Percentiles rank a stretch among this genome's conserved stretches.
Conservation (phyloP, 2,797 vertebrate genomes). For the Cercopithecus hamlyni region DNA sequence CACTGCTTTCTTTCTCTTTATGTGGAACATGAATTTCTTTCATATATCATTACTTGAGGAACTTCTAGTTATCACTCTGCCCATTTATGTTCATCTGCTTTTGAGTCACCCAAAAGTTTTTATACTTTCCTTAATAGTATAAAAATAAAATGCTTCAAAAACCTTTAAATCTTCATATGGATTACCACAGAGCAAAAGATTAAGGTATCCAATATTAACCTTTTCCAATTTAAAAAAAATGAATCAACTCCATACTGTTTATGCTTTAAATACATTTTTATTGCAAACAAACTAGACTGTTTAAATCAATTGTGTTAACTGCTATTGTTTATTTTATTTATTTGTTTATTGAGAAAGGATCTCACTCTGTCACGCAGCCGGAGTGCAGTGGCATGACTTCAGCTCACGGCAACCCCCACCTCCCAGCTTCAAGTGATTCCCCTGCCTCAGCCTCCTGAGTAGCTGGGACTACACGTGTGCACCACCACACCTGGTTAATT, state of each 20-base stretch:
- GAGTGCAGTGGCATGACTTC: accelerated
- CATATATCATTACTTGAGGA: background rate
- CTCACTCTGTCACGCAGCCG: background rate
- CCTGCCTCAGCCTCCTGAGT: background rate
- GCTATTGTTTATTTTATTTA: background rate
- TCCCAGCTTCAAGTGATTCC: background rate
- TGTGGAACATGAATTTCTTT: background rate
- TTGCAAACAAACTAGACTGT: background rate
- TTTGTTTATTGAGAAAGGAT: background rate
- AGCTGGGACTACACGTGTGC: background rate
- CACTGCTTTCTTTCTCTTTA: slow-evolving; percentile 17
- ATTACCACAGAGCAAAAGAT: background rate
- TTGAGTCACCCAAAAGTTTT: background rate
- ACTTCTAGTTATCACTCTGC: background rate
- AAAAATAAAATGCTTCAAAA: background rate
- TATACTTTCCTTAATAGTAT: background rate
- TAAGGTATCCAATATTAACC: background rate
- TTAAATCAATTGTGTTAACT: background rate
- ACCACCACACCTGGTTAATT: background rate
- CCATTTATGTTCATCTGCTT: background rate
- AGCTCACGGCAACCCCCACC: background rate
- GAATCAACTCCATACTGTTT: background rate
- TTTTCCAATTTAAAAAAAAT: background rate
- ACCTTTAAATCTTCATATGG: background rate
- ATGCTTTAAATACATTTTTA: background rate